Evolutionary conservation across 2,113 vertebrate species (phyloP), one percentile per base, ranked within the genome.

Genomic region (Falco punctatus): DNA sequence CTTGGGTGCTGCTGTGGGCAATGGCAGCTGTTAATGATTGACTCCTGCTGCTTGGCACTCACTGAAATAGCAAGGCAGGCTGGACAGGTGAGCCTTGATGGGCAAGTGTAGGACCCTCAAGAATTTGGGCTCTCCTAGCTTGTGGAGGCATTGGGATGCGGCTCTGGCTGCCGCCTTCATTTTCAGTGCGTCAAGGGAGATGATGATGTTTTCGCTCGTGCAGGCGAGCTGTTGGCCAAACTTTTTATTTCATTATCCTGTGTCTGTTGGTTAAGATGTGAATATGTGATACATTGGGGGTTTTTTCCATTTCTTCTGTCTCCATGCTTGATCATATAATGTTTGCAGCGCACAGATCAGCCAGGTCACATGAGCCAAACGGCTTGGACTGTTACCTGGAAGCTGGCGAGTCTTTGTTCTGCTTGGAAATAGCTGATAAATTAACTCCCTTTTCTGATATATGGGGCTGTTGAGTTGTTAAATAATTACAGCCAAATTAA

Each of bases 401-500:
- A 93, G 89, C 80, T 94, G 89, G 59, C 51, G 32, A 93, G 81
- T 81, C 89, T 81, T 97, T 97, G 46, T 81, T 94, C 80, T 95
- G 64, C 88, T 96, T 57, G 67, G 62, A 74, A 95, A 93, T 87
- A 81, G 78, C 74, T 93, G 83, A 77, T 97, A 88, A 96, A 96
- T 95, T 93, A 75, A 94, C 30, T 87, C 64, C n/a, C 46, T 86
- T 84, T 94, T 96, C 82, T 92, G 75, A 96, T 81, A 86, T 35
- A 52, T 17, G 83, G 66, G 70, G 77, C 79, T 91, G 84, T 80
- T 67, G 72, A 93, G 59, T 83, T 94, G 93, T 83, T 98, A 95
- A 95, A 94, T 97, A 96, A 97, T 95, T 97, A 78, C 64, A 74
- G 73, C 88, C 78, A 92, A 91, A 93, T 96, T 92, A 97, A 83